Base-by-base conservation (phyloP, 30 jellyfish, hydroid and myxozoan species). In the Nemopilema nomurai region DNA sequence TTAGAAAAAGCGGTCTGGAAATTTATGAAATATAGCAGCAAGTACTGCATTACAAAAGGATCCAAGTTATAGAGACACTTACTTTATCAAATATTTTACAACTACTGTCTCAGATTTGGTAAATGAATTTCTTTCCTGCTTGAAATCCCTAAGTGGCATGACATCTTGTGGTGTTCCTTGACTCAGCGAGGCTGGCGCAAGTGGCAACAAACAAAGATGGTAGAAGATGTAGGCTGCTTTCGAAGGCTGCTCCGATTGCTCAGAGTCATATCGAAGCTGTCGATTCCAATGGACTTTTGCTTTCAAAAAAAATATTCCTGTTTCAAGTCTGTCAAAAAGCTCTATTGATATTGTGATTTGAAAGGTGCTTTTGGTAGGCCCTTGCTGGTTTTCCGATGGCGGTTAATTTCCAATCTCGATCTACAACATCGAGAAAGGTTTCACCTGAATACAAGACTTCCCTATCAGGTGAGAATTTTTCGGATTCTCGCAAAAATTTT, bases 131-230 rank as follows among this genome's bases (percentile, higher is more conserved):
- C n/a, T n/a, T n/a, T n/a, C n/a, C n/a, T n/a, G n/a, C n/a, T n/a
- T n/a, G n/a, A n/a, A n/a, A 41, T 41, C 57, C 72, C 20, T n/a
- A n/a, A 63, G 20, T n/a, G 18, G 18, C 7, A 63, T 63, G 72
- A 63, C 72, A 63, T 19, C 3, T 63, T 1, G 8, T 63, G 26
- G 18, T 19, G 17, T 4, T 19, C 6, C 26, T 63, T 63, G 29
- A 63, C 72, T 8, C 72, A 63, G 72, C 72, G 72, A 63, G 72
- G 72, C 72, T 63, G 18, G 72, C 72, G 72, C 72, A 63, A 63
- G 72, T 63, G 72, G 72, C 29, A 63, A 63, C 72, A 63, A 63
- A 63, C 29, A 63, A 63, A 63, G 72, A 63, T 63, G 72, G 72
- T 63, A n/a, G 72, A n/a, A 63, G 72, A 6, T 6, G 29, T 4